Evolutionary conservation across 30 jellyfish, hydroid and myxozoan species (phyloP).

Genomic region (Rhopilema esculentum): DNA sequence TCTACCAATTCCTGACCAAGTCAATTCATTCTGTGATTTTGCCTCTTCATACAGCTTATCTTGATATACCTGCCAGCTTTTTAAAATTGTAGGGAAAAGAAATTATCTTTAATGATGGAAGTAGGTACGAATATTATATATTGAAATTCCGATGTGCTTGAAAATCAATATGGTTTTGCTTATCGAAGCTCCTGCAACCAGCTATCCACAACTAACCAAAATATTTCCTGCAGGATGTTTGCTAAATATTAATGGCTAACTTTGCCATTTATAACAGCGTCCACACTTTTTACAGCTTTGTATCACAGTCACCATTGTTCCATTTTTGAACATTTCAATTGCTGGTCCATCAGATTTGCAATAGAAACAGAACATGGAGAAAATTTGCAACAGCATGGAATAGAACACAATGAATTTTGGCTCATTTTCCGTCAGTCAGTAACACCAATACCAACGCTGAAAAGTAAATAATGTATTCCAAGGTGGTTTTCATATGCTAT

Average conservation of each 20-base stretch:
- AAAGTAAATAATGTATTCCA: neutral
- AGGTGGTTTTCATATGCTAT: neutral
- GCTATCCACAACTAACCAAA: neutral
- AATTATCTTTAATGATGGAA: constrained; percentile 34
- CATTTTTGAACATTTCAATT: neutral
- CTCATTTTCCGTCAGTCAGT: constrained; percentile 1
- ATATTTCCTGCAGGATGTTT: constrained; percentile 16
- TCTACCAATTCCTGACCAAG: constrained; percentile 47
- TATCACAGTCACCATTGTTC: constrained; percentile 25
- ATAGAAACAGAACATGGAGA: constrained; percentile 20
- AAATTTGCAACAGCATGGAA: constrained; percentile 12
- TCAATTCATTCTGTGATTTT: neutral
- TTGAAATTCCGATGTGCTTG: constrained; percentile 16
- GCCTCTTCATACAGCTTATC: neutral
- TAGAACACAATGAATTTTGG: constrained; percentile 28
- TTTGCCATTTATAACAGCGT: constrained; percentile 1
- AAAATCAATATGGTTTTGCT: neutral
- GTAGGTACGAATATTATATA: constrained; percentile 6
- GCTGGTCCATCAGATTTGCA: constrained; percentile 11
- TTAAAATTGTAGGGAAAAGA: constrained; percentile 11
- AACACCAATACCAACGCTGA: neutral
- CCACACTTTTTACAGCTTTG: constrained; percentile 21
- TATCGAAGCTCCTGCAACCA: neutral
- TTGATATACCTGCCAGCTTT: constrained; percentile 14
- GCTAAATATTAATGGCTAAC: constrained; percentile 8